A percentile compares a stretch with the other conserved stretches of the same genome.
Evolutionary conservation across 2,113 vertebrate genomes (phyloP).

Genomic region (Spilogale gracilis): DNA sequence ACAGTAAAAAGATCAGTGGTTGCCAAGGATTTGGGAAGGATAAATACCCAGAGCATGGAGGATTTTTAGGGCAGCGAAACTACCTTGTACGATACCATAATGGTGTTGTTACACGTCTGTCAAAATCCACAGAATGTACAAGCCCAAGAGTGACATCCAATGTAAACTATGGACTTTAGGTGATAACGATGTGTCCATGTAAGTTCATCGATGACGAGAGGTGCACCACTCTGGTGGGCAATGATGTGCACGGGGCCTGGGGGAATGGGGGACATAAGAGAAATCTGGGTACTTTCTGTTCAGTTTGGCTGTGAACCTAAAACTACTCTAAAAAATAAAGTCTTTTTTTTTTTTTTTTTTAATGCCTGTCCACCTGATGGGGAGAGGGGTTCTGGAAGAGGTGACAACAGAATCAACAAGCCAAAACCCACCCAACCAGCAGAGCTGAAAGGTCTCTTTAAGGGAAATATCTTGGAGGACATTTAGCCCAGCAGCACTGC

Average conservation of each 20-base stretch:
- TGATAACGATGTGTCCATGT: neutral
- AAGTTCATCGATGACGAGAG: neutral
- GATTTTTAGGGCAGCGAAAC: neutral
- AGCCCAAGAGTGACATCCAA: neutral
- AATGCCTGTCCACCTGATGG: neutral
- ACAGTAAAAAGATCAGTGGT: neutral
- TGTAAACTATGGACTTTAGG: neutral
- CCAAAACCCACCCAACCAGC: neutral
- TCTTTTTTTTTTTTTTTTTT: neutral
- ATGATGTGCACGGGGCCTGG: too few species aligned
- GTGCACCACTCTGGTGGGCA: neutral
- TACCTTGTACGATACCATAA: neutral
- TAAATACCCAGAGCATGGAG: neutral
- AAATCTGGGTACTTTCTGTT: neutral
- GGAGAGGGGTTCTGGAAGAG: neutral
- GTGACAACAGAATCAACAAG: neutral
- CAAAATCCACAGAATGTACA: neutral
- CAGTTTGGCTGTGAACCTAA: neutral
- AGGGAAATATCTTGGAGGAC: neutral
- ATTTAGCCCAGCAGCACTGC: neutral
- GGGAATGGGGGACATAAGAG: too few species aligned
- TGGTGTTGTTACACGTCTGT: neutral
- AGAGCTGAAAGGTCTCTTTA: neutral
- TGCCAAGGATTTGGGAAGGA: neutral
- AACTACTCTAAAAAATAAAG: neutral